Evolutionary conservation across 2,797 vertebrate genomes (phyloP), one percentile per base, ranked within the genome.

Genomic region (Mus minutoides): DNA sequence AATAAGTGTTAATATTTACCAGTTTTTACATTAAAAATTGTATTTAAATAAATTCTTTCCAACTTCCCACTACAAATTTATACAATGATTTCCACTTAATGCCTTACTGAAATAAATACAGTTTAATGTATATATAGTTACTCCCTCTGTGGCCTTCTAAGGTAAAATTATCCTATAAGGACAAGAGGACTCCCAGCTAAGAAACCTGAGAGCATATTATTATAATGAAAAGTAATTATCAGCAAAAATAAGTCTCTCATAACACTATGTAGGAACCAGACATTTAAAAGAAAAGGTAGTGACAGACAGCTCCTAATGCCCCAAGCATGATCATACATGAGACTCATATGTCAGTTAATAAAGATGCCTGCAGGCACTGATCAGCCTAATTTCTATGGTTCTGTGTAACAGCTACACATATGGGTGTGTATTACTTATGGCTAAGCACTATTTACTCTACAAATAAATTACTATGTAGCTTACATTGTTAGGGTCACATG

Each of bases 361-460:
- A 58, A 94, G 89, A 34, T 67, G 17, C 76, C 92, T 40, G 90
- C 83, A 92, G 52, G 54, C 75, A 60, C 9, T 84, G 52, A 89
- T 78, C 84, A 24, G 7, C 60, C 31, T 46, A 67, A 24, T 86
- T 82, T 94, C 87, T 58, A 13, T 71, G 71, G 79, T 37, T 93
- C 78, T 78, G 16, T 60, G 64, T 64, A 76, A 43, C 31, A 83
- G 67, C 12, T 19, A 69, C 1, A 6, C 80, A 80, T 64, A 92
- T 78, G 79, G 75, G 78, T 97, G 92, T 58, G 46, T 94, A 94
- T 92, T 82, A 96, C 94, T 96, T 90, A 21, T 92, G 85, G 94
- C 78, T 94, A 95, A 97, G 97, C 96, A 97, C 95, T 97, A 96
- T 97, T 97, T 97, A 96, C 94, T 97, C 96, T 96, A 95, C 97